These are phyloP conservation scores for Pyralis farinalis DNA, from an alignment of 2,888 invertebrate genomes.

Conservation along the genomic window DNA sequence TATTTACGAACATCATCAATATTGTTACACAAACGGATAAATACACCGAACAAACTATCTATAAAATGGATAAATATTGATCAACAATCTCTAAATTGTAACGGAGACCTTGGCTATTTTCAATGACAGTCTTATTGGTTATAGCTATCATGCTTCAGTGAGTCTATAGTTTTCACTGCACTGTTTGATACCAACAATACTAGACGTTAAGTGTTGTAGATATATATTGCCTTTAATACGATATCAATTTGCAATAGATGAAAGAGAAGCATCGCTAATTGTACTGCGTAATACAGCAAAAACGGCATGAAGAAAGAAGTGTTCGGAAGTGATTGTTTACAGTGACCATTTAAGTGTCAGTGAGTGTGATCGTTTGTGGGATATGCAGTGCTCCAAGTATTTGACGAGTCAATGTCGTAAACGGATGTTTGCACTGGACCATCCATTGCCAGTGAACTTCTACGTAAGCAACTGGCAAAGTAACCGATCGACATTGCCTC, in stretches of 20 bases:
- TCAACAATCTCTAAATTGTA: neutral
- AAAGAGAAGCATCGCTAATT: neutral
- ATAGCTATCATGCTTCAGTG: neutral
- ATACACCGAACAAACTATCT: too few relatives aligned
- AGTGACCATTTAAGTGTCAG: conserved; percentile 14
- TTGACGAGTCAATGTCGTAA: conserved; percentile 34
- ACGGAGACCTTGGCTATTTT: neutral
- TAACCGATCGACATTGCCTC: conserved; percentile 44
- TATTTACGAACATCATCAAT: too few relatives aligned
- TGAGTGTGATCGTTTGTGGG: conserved; percentile 17
- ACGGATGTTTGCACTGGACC: conserved; percentile 45
- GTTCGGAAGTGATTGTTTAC: conserved; percentile 23
- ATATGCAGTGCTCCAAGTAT: conserved; percentile 35
- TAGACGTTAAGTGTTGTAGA: too few relatives aligned
- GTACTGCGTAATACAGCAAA: conserved; percentile 11
- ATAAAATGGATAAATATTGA: too few relatives aligned
- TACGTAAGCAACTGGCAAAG: conserved; percentile 61
- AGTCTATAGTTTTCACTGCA: conserved; percentile 31
- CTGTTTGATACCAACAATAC: conserved; percentile 39
- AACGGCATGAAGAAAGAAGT: conserved; percentile 23
- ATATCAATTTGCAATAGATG: too few relatives aligned
- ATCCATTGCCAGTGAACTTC: conserved; percentile 48
- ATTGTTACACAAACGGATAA: too few relatives aligned
- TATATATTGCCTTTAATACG: too few relatives aligned
- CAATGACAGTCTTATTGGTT: conserved; percentile 12